Base-by-base conservation (phyloP, 2,113 vertebrate species). In the Oostethus manadensis region DNA sequence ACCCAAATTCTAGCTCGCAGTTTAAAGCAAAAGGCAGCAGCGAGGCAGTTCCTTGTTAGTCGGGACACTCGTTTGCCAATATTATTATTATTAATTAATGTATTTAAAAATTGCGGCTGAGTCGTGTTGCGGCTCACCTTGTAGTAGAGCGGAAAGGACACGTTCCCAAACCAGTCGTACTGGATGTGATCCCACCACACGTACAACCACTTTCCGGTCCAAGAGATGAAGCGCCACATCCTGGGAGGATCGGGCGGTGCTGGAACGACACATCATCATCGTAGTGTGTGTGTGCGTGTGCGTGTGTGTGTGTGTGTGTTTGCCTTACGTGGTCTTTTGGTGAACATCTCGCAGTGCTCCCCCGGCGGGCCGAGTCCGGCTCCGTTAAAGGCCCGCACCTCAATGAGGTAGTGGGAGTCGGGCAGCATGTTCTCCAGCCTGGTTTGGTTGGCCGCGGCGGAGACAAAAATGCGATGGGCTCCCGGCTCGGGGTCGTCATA, bases 141-240 rank as follows among this genome's bases (percentile, higher is more conserved):
- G 68, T 88, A 88, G 51, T 88, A 88, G 20, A 88, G 68, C 1
- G 87, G 87, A 74, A 87, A 88, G 51, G 87, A 88, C 22, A 85
- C 70, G 2, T 88, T 77, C 35, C 87, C 87, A 49, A 87, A 86
- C 82, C 93, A 93, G 77, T 92, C 92, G 8, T 95, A 91, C 21
- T 83, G 86, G 66, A 99, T 93, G 0, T 97, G 95, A 71, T 98
- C 94, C 97, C 97, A 99, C 80, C 93, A 94, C 67, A 99, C 94
- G 56, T 96, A 95, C 71, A 96, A 89, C 60, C 91, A 92, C 66
- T 92, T 91, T 46, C 95, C 93, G 43, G 81, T 88, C 77, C 86
- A 89, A 66, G 74, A 80, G 60, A 90, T 74, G 16, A 92, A 94
- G 80, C 92, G 93, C 88, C 92, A 93, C 82, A 97, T 93, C 79